Evolutionary conservation across 2,797 vertebrate genomes (phyloP), one percentile per base, ranked within the genome.

Genomic region (Xenopus petersii): DNA sequence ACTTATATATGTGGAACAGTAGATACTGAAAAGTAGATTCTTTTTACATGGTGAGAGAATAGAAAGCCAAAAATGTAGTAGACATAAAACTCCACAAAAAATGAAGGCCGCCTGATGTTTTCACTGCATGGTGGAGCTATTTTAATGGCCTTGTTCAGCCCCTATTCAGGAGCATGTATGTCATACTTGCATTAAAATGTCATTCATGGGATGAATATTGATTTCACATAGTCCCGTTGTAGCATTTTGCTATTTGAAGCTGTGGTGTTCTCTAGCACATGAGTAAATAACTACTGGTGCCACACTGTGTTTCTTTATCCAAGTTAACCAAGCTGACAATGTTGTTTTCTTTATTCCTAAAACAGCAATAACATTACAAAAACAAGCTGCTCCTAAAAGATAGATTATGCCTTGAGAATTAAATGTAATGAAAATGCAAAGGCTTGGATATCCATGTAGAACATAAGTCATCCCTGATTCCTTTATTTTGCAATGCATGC

Each of bases 1-100:
- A 60, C 48, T 67, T 71, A 71, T 78, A 69, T 69, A 3, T 33
- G 51, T 69, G 33, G 58, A 49, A 21, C 65, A 73, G 21, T 26
- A 26, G 24, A 68, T 49, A 64, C 33, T 49, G 55, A 78, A 73
- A 33, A 49, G 62, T 58, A 26, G 49, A 3, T 36, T 55, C 65
- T 17, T 49, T 24, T 12, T 10, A 62, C 9, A 71, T 4, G 48
- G 54, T 56, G 16, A 56, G 15, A 16, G 17, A 73, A 73, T 60
- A 48, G 8, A 48, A 51, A 24, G 7, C 21, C 21, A 33, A 62
- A 42, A 60, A 61, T 49, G 9, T 33, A 67, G 48, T n/a, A 68
- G 17, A 54, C 21, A 12, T 30, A 16, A 10, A 55, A 75, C 21
- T 60, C 10, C 15, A 60, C 10, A 60, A 60, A 60, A 30, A 24